Base-by-base conservation (phyloP, 2,113 vertebrate species). In the Chionis minor region DNA sequence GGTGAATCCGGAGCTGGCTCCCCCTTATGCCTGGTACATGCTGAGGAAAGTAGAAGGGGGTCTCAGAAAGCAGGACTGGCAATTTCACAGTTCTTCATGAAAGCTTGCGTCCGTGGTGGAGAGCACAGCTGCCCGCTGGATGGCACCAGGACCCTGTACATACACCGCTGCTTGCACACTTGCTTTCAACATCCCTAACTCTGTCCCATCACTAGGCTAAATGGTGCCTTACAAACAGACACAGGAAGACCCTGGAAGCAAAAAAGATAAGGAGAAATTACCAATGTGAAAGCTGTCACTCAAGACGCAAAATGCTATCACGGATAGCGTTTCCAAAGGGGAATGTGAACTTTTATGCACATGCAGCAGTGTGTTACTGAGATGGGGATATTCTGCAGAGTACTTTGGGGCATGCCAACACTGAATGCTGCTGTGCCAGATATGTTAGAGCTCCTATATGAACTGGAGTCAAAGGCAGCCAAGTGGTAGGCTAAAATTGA, bases 81-180 rank as follows among this genome's bases (percentile, higher is more conserved):
- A 5, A 2, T 59, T 14, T 74, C 42, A 3, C 8, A 12, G 30
- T 3, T 49, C 45, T 23, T 20, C 21, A 4, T 0, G 16, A 18
- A 13, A 87, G 14, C 44, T 47, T 51, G 7, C 8, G 19, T 3
- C 56, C 1, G 0, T 1, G 2, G 35, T 5, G 56, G 32, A 23
- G 59, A 35, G 51, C 63, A 2, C 12, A 44, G 67, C 66, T 74
- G 55, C 55, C 91, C 90, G 0, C 93, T 94, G 82, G 88, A 67
- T 47, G 86, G 88, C 88, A 88, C 51, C 92, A 83, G 42, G 47
- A 2, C 55, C 52, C 81, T 17, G 19, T 10, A 0, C 1, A 1
- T 1, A 1, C 1, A 1, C 3, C 1, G 1, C 47, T n/a, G 42
- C 32, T 12, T 4, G 22, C 8, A 0, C 0, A 0, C 15, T 54